Evolutionary conservation across 2,797 vertebrate species (phyloP).

Genomic region (Adrianichthys oophorus): DNA sequence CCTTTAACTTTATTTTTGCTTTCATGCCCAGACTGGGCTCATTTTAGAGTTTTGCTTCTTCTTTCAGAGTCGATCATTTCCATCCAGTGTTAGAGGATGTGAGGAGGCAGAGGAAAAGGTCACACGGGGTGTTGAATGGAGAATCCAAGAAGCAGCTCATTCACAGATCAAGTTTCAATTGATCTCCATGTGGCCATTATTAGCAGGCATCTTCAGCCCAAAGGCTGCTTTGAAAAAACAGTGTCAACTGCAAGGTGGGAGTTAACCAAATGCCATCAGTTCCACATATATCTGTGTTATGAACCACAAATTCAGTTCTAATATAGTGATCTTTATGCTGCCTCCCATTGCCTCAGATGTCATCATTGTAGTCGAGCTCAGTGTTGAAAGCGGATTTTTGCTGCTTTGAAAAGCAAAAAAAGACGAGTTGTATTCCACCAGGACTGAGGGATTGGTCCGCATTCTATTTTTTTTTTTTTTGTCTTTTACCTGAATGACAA

Average conservation of each 20-base stretch:
- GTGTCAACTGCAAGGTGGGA: slow-evolving; percentile 35
- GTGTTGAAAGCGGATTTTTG: slow-evolving; percentile 42
- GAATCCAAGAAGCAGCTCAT: slow-evolving; percentile 34
- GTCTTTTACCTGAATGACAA: slow-evolving; percentile 69
- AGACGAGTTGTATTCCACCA: slow-evolving; percentile 44
- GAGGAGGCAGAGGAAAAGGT: slow-evolving; percentile 23
- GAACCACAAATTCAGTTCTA: slow-evolving; percentile 47
- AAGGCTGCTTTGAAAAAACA: slow-evolving; percentile 58
- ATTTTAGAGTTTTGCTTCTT: background rate
- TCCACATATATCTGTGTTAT: slow-evolving; percentile 34
- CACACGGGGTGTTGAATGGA: slow-evolving; percentile 8
- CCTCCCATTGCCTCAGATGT: slow-evolving; percentile 59
- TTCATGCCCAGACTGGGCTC: slow-evolving; percentile 25
- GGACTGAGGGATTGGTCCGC: slow-evolving; percentile 40
- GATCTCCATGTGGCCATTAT: slow-evolving; percentile 58
- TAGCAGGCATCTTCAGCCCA: slow-evolving; percentile 43
- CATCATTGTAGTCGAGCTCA: slow-evolving; percentile 51
- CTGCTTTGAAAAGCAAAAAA: slow-evolving; percentile 39
- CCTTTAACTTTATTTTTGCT: slow-evolving; percentile 1
- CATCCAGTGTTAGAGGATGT: slow-evolving; percentile 4
- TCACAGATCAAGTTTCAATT: slow-evolving; percentile 66
- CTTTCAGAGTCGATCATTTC: slow-evolving; percentile 45
- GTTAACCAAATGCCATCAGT: slow-evolving; percentile 46
- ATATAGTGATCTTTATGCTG: slow-evolving; percentile 42
- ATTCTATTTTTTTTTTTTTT: slow-evolving; percentile 36